Conservation (phyloP, 2,113 vertebrate species). For the Colius striatus region DNA sequence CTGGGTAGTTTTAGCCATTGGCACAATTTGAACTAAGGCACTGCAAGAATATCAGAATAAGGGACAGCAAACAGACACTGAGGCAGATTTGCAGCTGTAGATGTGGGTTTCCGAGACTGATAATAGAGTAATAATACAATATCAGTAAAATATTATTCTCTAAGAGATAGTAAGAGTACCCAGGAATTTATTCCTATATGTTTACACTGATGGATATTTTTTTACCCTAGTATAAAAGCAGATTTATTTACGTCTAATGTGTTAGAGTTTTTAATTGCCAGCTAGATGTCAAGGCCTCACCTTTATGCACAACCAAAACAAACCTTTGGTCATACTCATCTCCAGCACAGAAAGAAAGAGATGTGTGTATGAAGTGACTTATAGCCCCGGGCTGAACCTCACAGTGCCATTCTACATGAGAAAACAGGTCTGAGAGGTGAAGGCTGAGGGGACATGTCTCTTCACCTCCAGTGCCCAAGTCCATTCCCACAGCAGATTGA, state of each 20-base stretch:
- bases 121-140: not conserved
- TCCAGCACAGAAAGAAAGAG: not conserved
- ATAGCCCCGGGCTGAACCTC: not conserved
- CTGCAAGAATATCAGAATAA: too few species aligned
- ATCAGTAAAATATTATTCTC: not conserved
- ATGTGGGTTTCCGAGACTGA: not conserved
- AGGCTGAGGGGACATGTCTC: not conserved
- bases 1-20: not conserved
- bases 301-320: too few species aligned
- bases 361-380: rapidly evolving
- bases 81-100: not conserved
- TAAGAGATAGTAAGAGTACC: not conserved
- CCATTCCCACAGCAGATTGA: not conserved
- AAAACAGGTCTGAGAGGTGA: not conserved
- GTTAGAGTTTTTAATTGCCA: not conserved
- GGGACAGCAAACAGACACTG: not conserved
- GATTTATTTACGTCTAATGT: not conserved
- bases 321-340: not conserved
- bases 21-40: not conserved
- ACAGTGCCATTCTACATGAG: not conserved
- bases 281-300: not conserved
- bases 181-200: not conserved
- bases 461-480: rapidly evolving
- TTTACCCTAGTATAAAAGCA: not conserved
- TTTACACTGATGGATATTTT: not conserved